These are phyloP conservation scores for Champsocephalus esox DNA, from an alignment of 2,797 vertebrate genomes.

Conservation along the genomic window DNA sequence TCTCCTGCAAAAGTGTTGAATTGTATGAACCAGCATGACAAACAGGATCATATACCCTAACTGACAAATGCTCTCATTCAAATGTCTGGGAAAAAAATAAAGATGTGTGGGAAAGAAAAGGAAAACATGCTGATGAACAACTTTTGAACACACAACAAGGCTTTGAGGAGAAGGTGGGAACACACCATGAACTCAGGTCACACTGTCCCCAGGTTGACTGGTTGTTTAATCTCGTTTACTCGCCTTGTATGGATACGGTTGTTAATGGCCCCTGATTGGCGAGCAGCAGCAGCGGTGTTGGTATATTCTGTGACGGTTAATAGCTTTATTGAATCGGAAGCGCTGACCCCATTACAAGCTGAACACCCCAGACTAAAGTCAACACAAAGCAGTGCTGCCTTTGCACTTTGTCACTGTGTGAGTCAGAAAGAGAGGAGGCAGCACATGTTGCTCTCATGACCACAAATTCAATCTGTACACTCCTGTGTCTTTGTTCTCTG, in stretches of 20 bases:
- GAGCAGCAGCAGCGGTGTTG: slow-evolving; percentile 45
- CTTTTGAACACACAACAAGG: slow-evolving; percentile 44
- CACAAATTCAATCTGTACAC: slow-evolving; percentile 61
- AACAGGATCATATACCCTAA: slow-evolving; percentile 67
- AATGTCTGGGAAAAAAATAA: slow-evolving; percentile 25
- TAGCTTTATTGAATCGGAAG: slow-evolving; percentile 81
- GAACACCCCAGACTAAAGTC: slow-evolving; percentile 78
- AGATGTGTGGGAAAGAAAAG: slow-evolving; percentile 50
- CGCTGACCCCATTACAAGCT: slow-evolving; percentile 83
- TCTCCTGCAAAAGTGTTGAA: slow-evolving; percentile 43
- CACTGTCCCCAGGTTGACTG: slow-evolving; percentile 32
- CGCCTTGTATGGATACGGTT: slow-evolving; percentile 29
- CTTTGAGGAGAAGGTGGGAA: slow-evolving; percentile 58
- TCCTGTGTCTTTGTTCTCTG: slow-evolving; percentile 53
- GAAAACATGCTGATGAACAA: slow-evolving; percentile 63
- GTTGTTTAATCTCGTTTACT: slow-evolving; percentile 34
- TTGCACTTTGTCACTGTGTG: slow-evolving; percentile 59
- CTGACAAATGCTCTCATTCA: slow-evolving; percentile 40
- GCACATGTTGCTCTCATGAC: slow-evolving; percentile 67
- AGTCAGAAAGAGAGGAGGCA: slow-evolving; percentile 37
- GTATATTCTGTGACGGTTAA: slow-evolving; percentile 77
- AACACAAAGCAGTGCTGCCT: slow-evolving; percentile 79
- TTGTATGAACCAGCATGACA: slow-evolving; percentile 60
- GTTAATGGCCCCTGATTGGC: slow-evolving; percentile 59
- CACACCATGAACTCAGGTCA: slow-evolving; percentile 34